phyloP scores from a whole-genome alignment of 1,140 invertebrate species.

The Acromyrmex charruanus region DNA sequence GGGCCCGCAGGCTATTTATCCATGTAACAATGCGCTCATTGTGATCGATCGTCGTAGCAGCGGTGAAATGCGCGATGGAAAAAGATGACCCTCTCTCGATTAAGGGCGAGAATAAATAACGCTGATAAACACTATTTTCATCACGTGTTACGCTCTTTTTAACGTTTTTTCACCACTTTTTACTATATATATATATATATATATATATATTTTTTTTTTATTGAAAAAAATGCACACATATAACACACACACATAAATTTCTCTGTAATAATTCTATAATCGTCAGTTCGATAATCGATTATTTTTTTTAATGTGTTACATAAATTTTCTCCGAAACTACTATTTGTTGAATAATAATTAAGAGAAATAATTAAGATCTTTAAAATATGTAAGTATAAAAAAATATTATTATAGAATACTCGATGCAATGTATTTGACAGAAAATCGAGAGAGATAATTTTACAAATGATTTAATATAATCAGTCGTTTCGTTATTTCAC shows the following conservation, averaged over 20 bases:
- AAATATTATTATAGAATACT: not conserved
- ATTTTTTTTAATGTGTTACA: not conserved
- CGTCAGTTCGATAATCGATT: not conserved
- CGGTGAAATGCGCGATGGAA: constrained; percentile 19
- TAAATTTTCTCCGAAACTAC: not conserved
- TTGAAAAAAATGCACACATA: not conserved
- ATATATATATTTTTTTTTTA: too few relatives aligned
- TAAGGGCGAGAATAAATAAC: constrained; percentile 32
- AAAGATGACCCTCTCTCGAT: constrained; percentile 6
- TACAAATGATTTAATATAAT: constrained; percentile 6
- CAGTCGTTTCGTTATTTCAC: not conserved
- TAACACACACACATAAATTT: not conserved
- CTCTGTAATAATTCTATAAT: not conserved
- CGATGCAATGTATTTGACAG: not conserved
- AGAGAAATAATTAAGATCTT: not conserved
- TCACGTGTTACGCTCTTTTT: not conserved
- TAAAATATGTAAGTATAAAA: not conserved
- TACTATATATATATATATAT: not conserved
- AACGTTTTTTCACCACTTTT: not conserved
- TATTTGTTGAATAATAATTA: not conserved
- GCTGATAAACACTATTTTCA: constrained; percentile 44
- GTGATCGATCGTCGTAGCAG: constrained; percentile 51
- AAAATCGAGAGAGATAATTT: constrained; percentile 11
- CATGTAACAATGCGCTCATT: constrained; percentile 61
- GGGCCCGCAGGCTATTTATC: constrained; percentile 52